A percentile compares a stretch with the other conserved stretches of the same genome.
phyloP scores from a whole-genome alignment of 2,888 invertebrate genomes.

The Agrypnus murinus region DNA sequence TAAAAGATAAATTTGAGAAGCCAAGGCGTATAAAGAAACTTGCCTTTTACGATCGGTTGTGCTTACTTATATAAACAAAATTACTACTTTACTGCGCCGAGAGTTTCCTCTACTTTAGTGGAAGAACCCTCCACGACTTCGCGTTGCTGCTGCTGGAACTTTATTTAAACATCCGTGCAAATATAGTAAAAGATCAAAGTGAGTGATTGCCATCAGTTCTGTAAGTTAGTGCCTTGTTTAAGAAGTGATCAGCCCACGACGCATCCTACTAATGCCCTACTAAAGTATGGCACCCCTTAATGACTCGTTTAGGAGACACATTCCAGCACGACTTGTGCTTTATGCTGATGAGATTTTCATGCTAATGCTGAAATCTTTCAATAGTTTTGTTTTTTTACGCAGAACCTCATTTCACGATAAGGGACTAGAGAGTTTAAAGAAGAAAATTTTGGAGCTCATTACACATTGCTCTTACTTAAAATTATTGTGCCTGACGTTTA shows the following conservation, averaged over 20 bases:
- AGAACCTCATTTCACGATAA: constrained; percentile 30
- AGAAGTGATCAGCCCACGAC: constrained; percentile 58
- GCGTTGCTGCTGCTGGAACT: constrained; percentile 1
- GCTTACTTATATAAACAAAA: constrained; percentile 14
- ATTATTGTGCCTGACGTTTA: constrained; percentile 16
- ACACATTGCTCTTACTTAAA: constrained; percentile 22
- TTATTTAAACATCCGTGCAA: constrained; percentile 26
- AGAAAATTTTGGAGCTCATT: constrained; percentile 29
- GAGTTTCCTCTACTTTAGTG: constrained; percentile 14
- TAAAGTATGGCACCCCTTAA: constrained; percentile 57
- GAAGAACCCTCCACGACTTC: too few relatives aligned
- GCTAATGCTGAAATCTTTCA: constrained; percentile 49
- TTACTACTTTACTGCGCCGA: constrained; percentile 1
- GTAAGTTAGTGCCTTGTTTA: constrained; percentile 53
- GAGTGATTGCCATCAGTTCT: constrained; percentile 42
- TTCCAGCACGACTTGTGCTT: constrained; percentile 47
- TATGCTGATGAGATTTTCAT: constrained; percentile 51
- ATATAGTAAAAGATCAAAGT: constrained; percentile 33
- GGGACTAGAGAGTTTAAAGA: constrained; percentile 15
- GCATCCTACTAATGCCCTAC: constrained; percentile 57
- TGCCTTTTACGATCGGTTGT: constrained; percentile 15
- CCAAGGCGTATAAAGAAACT: constrained; percentile 9
- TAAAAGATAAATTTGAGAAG: constrained; percentile 17
- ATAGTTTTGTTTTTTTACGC: constrained; percentile 45
- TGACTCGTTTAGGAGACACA: constrained; percentile 56